Evolutionary conservation across 1,140 invertebrate genomes (phyloP), one percentile per base, ranked within the genome.

Genomic region (Streblospio benedicti): DNA sequence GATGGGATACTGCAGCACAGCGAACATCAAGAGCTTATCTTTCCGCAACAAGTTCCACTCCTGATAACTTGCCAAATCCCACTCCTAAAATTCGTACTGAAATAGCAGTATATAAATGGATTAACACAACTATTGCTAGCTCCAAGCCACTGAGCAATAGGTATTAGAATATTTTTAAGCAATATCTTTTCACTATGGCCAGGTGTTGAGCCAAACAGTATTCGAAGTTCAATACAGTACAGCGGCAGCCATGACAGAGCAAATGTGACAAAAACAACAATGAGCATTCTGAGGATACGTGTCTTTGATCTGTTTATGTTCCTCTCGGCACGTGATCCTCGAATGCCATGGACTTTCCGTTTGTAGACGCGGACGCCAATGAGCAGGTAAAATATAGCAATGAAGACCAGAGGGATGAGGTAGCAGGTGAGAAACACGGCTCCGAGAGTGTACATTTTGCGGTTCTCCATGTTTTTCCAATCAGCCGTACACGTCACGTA

Each of bases 61-160:
- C 32, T 18, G 16, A 56, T 18, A 2, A 41, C 28, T 18, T 32
- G 23, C 23, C 38, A 20, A 75, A 95, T 95, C 1, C 91, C 92
- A 23, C 87, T 84, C 0, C 91, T 81, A 72, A 92, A 96, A 72
- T 95, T 95, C 67, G 93, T 91, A 74, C 93, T 94, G 79, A 94
- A 93, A 75, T 90, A 94, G 0, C 91, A 90, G 76, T 96, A 96
- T n/a, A 97, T 82, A 50, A 94, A 87, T 0, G 93, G 93, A 78
- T 97, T 97, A 65, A 96, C 91, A 81, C 91, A 95, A 25, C 90
- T 93, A 73, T 96, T 96, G 14, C 91, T 90, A 0, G 91, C 85
- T 0, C 92, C 93, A 2, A 97, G 79, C 92, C 93, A 97, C 76
- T 97, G 92, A 0, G 92, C 92, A 25, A 95, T 83, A 0, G 93